These are phyloP conservation scores for Talpa occidentalis DNA, from an alignment of 2,113 vertebrate species.

Conservation along the genomic window DNA sequence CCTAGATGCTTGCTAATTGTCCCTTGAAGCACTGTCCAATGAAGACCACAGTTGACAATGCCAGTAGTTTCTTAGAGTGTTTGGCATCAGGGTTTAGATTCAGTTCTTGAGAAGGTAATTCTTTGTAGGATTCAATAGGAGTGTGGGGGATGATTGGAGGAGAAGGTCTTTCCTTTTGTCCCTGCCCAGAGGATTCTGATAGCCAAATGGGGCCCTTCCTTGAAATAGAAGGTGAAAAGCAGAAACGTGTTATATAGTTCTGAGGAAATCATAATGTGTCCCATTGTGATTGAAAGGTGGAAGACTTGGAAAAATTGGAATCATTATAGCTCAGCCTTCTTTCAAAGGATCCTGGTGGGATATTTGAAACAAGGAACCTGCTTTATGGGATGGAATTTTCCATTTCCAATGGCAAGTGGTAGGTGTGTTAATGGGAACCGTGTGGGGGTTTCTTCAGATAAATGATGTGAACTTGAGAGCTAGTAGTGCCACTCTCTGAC, in stretches of 20 bases:
- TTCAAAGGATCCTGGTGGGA: constrained; percentile 1
- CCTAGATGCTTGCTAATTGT: background rate
- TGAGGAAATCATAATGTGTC: background rate
- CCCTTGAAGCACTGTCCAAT: rapidly evolving
- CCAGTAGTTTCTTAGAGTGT: background rate
- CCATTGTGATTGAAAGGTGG: background rate
- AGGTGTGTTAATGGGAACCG: background rate
- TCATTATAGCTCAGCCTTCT: background rate
- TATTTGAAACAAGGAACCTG: constrained; percentile 23
- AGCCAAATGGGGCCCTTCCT: background rate
- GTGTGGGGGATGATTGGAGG: background rate
- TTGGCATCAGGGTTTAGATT: background rate
- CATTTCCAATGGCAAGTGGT: background rate
- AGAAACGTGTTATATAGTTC: background rate
- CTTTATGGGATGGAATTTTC: constrained; percentile 18
- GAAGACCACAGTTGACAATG: background rate
- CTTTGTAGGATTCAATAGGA: background rate
- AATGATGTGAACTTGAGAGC: background rate
- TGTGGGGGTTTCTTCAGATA: background rate
- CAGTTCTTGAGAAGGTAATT: background rate
- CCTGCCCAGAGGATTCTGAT: background rate
- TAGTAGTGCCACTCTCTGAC: background rate
- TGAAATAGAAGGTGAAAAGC: constrained; percentile 4
- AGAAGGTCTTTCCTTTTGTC: background rate
- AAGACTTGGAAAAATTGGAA: background rate